These are phyloP conservation scores for Actinostola sp. DNA, from an alignment of 92 coral and sea anemone species.

Conservation along the genomic window DNA sequence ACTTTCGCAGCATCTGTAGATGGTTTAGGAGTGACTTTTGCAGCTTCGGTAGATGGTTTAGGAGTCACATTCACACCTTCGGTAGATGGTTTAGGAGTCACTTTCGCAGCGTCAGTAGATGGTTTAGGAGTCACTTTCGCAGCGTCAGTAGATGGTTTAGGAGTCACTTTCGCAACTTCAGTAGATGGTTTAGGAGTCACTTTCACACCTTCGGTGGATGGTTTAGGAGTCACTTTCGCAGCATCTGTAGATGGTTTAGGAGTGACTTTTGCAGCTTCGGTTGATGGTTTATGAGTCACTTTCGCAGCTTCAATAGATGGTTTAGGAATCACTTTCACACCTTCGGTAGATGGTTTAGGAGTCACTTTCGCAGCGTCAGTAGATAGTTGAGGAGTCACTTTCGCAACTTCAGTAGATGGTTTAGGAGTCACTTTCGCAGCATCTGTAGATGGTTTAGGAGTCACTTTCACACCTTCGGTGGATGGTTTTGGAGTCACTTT, in stretches of 20 bases:
- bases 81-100: constrained; percentile 10
- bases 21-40: constrained; percentile 25
- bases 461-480: background rate
- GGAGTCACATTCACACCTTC: background rate
- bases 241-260: constrained; percentile 22
- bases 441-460: constrained; percentile 3
- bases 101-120: constrained; percentile 19
- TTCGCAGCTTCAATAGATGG: constrained; percentile 12
- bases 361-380: constrained; percentile 14
- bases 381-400: constrained; percentile 16
- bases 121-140: constrained; percentile 17
- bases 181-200: constrained; percentile 16
- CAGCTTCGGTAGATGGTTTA: constrained; percentile 7
- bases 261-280: constrained; percentile 19
- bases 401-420: constrained; percentile 16
- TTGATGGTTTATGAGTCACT: constrained; percentile 29
- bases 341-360: constrained; percentile 22
- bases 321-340: constrained; percentile 2
- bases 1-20: constrained; percentile 7
- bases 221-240: constrained; percentile 4
- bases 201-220: constrained; percentile 14
- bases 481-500: constrained; percentile 24
- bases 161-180: constrained; percentile 12
- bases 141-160: constrained; percentile 13
- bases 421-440: constrained; percentile 19